These are phyloP conservation scores for Columba janthina DNA, from an alignment of 2,113 vertebrate genomes.

Conservation along the genomic window DNA sequence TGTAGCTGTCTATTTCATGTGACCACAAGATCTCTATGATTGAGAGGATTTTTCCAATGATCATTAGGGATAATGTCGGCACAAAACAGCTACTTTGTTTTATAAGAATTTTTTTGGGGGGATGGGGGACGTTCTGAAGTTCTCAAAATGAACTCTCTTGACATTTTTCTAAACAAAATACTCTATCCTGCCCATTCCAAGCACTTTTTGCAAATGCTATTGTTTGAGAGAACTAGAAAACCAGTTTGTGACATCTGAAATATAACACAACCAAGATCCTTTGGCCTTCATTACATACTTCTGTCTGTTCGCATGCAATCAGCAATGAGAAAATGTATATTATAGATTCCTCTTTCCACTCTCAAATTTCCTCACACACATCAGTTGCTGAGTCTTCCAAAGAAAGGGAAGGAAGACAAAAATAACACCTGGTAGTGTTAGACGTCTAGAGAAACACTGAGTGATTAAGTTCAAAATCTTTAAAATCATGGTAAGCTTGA, in stretches of 20 bases:
- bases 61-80: neutral
- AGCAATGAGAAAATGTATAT: neutral
- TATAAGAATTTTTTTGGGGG: neutral
- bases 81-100: neutral
- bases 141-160: neutral
- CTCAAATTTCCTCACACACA: neutral
- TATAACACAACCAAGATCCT: neutral
- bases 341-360: neutral
- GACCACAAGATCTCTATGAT: neutral
- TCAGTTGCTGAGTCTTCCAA: neutral
- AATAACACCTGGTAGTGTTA: fast-evolving
- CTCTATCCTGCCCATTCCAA: neutral
- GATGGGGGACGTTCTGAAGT: neutral
- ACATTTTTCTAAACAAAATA: neutral
- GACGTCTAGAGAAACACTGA: neutral
- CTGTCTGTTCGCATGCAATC: neutral
- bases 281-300: neutral
- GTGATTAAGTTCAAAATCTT: neutral
- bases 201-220: neutral
- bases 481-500: neutral
- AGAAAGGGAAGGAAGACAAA: neutral
- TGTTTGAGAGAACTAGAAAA: neutral
- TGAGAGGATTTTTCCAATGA: neutral
- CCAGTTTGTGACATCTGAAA: neutral
- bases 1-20: neutral